Conservation (phyloP, 2,113 vertebrate genomes). For the Pavo muticus region DNA sequence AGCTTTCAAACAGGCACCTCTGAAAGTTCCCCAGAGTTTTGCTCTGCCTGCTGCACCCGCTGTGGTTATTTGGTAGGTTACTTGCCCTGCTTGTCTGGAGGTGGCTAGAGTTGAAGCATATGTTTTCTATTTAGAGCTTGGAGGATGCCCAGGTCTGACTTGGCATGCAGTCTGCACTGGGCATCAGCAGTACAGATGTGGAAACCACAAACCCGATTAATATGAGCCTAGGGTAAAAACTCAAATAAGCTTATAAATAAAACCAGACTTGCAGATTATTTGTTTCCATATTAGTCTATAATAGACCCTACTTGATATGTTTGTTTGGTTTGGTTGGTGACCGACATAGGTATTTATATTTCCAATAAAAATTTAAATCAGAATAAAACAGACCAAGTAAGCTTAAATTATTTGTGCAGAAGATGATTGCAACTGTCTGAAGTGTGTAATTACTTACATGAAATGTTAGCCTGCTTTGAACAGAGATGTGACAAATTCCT, state of each 20-base stretch:
- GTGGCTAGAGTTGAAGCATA: slow-evolving; percentile 33
- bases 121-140: slow-evolving; percentile 65
- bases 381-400: slow-evolving; percentile 57
- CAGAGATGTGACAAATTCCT: slow-evolving; percentile 25
- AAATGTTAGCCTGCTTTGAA: slow-evolving; percentile 56
- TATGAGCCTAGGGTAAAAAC: slow-evolving; percentile 66
- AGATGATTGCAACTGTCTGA: slow-evolving; percentile 64
- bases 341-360: slow-evolving; percentile 68
- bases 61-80: slow-evolving; percentile 53
- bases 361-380: slow-evolving; percentile 70
- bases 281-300: slow-evolving; percentile 72
- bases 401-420: slow-evolving; percentile 61
- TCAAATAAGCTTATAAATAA: slow-evolving; percentile 74
- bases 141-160: slow-evolving; percentile 66
- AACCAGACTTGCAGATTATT: slow-evolving; percentile 71
- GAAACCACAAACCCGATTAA: slow-evolving; percentile 73
- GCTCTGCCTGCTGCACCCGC: slow-evolving; percentile 45
- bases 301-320: slow-evolving; percentile 72
- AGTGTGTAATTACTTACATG: slow-evolving; percentile 56
- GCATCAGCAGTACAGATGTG: slow-evolving; percentile 73
- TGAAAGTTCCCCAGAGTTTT: slow-evolving; percentile 27
- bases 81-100: slow-evolving; percentile 53
- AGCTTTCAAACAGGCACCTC: slow-evolving; percentile 55
- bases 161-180: slow-evolving; percentile 59
- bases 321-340: slow-evolving; percentile 74